Evolutionary conservation across 2,888 invertebrate species (phyloP), one percentile per base, ranked within the genome.

Genomic region (Nezara viridula): DNA sequence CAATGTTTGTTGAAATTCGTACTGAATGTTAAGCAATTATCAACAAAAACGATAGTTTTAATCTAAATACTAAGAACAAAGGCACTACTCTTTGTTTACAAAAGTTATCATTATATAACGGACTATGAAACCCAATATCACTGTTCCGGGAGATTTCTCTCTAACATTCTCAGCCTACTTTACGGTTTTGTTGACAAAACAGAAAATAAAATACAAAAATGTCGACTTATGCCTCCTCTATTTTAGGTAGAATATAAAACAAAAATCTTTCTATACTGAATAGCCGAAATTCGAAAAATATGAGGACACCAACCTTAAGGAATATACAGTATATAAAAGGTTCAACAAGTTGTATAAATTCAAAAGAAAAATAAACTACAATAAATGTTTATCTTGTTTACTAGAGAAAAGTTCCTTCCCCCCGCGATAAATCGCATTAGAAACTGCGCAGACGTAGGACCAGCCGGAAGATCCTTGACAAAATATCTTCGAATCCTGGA

Each of bases 381-480:
- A 37, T 37, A 73, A 37, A 73, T 32, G 66, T 73, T 73, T 37
- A 73, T 73, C 12, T 27, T 60, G 27, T 60, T 27, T 27, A 60
- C 60, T 37, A 73, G 32, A 1, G 7, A 37, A 19, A 37, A 73
- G 66, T 73, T 73, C 37, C 66, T 73, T 73, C 66, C 66, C 60
- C 66, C 7, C 21, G 19, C 66, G 7, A 73, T 73, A 73, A 60
- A 32, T 73, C 66, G 66, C 32, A 37, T 21, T 6, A 1, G 32
- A 1, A 73, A 73, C 37, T 4, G 37, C 66, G 66, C 66, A 73
- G 27, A 60, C n/a, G 55, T 10, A 27, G 37, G 21, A 73, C 32
- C 32, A 37, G 37, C 19, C 32, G 66, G 60, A 73, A 73, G 66
- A 73, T 73, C 66, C 66, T 73, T 73, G 66, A 73, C 66, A 73